Conservation (phyloP, 1,140 invertebrate genomes). For the Drosophila funebris region DNA sequence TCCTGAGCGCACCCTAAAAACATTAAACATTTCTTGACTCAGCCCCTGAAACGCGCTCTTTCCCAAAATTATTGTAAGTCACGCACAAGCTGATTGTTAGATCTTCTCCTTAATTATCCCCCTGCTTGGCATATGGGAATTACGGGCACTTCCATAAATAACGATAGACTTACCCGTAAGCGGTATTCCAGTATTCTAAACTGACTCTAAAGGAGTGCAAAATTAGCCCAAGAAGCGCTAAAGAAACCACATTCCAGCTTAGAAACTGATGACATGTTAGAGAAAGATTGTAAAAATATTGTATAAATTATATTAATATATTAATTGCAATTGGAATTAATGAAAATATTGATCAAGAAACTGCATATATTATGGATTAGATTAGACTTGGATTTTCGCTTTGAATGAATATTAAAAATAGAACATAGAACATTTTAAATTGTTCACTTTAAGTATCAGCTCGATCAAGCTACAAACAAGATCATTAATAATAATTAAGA, state of each 20-base stretch:
- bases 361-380: neutral
- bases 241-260: neutral
- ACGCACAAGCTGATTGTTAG: constrained; percentile 46
- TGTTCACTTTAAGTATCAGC: no score
- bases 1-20: constrained; percentile 45
- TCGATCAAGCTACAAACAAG: no score
- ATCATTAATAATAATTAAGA: no score
- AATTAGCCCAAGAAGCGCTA: neutral
- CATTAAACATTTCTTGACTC: constrained; percentile 58
- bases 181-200: neutral
- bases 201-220: neutral
- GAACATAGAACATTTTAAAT: no score
- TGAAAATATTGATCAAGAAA: neutral
- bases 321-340: neutral
- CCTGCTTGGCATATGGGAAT: neutral
- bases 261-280: neutral
- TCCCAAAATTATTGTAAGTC: constrained; percentile 49
- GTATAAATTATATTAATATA: neutral
- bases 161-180: constrained; percentile 1
- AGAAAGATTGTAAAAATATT: neutral
- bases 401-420: no score
- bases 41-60: neutral
- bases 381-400: neutral
- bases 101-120: constrained; percentile 53
- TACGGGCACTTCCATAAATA: constrained; percentile 9